Evolutionary conservation across 2,888 invertebrate genomes (phyloP), one percentile per base, ranked within the genome.

Genomic region (Acleris emargana): DNA sequence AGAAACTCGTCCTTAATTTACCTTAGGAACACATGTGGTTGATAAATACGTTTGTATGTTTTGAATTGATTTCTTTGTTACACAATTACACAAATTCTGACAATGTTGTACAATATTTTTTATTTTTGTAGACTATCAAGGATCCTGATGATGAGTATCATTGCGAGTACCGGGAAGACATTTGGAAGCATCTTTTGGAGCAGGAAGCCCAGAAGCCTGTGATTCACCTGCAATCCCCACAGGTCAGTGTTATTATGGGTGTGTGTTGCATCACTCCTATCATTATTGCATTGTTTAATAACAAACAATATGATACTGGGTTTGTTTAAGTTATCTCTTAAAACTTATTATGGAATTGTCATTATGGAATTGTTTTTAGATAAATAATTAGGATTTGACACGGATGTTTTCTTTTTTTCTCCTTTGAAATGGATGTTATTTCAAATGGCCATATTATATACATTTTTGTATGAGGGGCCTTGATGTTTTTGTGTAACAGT

Each of bases 161-260:
- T 57, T 89, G 88, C 68, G 90, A 88, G 73, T 91, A 91, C 71
- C 80, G 82, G 58, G 87, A 91, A 18, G 91, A 91, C 38, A 92
- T 91, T 62, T 92, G 91, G 91, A 82, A 87, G 67, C 85, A 82
- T 59, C 73, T 92, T 51, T 71, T 92, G 68, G 86, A 87, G 73
- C 90, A 90, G 71, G 91, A 92, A 66, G 81, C 86, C 0, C 80
- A 87, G 58, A 90, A 86, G 64, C 87, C 87, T 1, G 85, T 79
- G 1, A 90, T 93, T 53, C 88, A 87, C 61, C 81, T 92, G n/a
- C 90, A 89, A 64, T 93, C 93, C 70, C 93, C 93, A 68, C 93
- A 93, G 84, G 93, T 93, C 77, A 70, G 67, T 64, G 53, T 22
- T 54, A 62, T 20, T 20, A 25, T 25, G 0, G 25, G 13, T 45